Evolutionary conservation across 2,888 invertebrate species (phyloP), one percentile per base, ranked within the genome.

Genomic region (Antheraea assamensis): DNA sequence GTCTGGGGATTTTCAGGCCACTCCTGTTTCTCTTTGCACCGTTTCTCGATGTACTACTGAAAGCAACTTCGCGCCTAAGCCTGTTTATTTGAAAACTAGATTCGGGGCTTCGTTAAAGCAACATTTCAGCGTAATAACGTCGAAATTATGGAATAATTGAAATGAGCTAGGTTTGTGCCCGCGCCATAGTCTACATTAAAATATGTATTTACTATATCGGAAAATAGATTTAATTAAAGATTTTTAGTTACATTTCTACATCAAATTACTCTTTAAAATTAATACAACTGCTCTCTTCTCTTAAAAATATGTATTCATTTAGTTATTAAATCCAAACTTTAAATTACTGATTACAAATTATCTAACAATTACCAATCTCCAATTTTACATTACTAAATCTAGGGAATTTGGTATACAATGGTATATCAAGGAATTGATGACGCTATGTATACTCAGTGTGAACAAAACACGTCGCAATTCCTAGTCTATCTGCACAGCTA

Each of bases 1-100:
- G 81, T 78, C 74, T 76, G 74, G 80, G 84, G 83, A 87, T 87
- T 87, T 84, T 81, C 82, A 86, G 87, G 84, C 81, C 82, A 86
- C 84, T 81, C 75, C 75, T 75, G 78, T 78, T 79, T 76, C 77
- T 76, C 78, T 79, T 80, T 78, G 77, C 78, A 27, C 71, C 64
- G 52, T 68, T 74, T 52, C 52, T n/a, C 52, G 55, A 68, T 71
- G 71, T 73, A 71, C 74, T 73, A 71, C 74, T 55, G 66, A 71
- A 71, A 55, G 71, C 52, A 58, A 73, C 52, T 73, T 66, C 21
- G 27, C 30, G 52, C 30, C 47, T n/a, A 71, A 71, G 27, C 71
- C 21, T 21, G 71, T 74, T 42, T 71, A 73, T 73, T 73, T 73
- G 73, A 24, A 64, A 73, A 73, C 71, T 66, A 52, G 73, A 52